Conservation (phyloP, 2,113 vertebrate genomes). For the Scartelaos histophorus region DNA sequence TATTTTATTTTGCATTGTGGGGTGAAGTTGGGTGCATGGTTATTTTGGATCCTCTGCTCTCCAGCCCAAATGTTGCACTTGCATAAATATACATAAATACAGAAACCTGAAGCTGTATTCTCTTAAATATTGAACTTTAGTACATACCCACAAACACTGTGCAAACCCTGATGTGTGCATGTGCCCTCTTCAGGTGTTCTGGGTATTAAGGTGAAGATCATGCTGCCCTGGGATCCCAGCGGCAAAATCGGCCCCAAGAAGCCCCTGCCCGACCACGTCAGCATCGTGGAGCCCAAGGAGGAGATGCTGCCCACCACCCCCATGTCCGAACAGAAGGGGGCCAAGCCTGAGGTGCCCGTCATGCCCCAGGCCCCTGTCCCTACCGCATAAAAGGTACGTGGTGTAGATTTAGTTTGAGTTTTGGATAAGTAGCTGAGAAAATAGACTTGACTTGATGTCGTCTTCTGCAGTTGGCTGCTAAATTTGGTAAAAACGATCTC, state of each 20-base stretch:
- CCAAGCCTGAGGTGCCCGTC: slow-evolving; percentile 91
- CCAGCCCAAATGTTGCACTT: too few species aligned
- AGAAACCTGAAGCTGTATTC: too few species aligned
- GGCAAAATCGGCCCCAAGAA: slow-evolving; percentile 99
- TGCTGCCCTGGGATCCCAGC: slow-evolving; percentile 98
- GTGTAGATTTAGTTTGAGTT: background rate
- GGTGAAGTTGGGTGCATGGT: too few species aligned
- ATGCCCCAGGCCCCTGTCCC: slow-evolving; percentile 93
- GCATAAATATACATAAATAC: too few species aligned
- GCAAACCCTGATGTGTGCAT: background rate
- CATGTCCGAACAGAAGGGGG: slow-evolving; percentile 96
- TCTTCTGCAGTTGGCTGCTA: too few species aligned
- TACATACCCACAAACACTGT: background rate
- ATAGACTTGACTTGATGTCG: too few species aligned
- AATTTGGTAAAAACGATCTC: too few species aligned
- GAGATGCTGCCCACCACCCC: slow-evolving; percentile 94
- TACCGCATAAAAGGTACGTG: slow-evolving; percentile 81
- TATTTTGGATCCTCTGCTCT: too few species aligned
- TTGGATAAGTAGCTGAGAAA: too few species aligned
- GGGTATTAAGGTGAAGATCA: slow-evolving; percentile 99
- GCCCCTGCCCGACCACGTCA: slow-evolving; percentile 96
- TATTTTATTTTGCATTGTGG: too few species aligned
- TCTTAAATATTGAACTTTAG: too few species aligned
- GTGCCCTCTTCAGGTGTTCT: slow-evolving; percentile 70
- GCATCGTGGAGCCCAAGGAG: slow-evolving; percentile 98